Conservation (phyloP, 2,888 invertebrate species). For the Agriopis leucophaearia region DNA sequence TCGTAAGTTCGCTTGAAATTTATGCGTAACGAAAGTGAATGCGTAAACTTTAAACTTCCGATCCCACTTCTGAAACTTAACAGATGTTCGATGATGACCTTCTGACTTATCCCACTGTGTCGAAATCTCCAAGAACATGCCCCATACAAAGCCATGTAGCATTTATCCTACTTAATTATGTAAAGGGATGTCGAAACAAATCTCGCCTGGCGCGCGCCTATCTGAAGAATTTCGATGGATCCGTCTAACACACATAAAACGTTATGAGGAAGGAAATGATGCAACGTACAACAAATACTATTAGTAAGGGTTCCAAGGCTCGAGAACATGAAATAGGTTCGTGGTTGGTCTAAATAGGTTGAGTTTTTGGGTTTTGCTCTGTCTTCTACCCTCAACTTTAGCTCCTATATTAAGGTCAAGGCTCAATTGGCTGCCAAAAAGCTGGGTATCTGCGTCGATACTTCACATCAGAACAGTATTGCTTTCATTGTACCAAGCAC, state of each 20-base stretch:
- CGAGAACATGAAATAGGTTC: too few relatives aligned
- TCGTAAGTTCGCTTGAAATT: too few relatives aligned
- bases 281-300: conserved; percentile 17
- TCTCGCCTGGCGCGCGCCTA: conserved; percentile 51
- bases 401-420: too few relatives aligned
- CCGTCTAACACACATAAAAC: conserved; percentile 50
- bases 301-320: conserved; percentile 21
- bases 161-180: conserved; percentile 55
- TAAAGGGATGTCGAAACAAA: conserved; percentile 55
- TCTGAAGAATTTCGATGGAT: conserved; percentile 48
- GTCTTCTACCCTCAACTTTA: too few relatives aligned
- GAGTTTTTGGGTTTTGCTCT: too few relatives aligned
- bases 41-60: neutral
- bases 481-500: too few relatives aligned
- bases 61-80: conserved; percentile 1
- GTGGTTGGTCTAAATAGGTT: too few relatives aligned
- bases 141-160: conserved; percentile 39
- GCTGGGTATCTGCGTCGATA: too few relatives aligned
- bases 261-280: conserved; percentile 43
- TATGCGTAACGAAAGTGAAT: neutral
- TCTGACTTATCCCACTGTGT: conserved; percentile 16
- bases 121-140: conserved; percentile 22
- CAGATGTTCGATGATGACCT: neutral
- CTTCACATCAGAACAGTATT: too few relatives aligned
- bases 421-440: too few relatives aligned